These are phyloP conservation scores for Blomia tropicalis DNA, from an alignment of 2,888 invertebrate species.

Conservation along the genomic window DNA sequence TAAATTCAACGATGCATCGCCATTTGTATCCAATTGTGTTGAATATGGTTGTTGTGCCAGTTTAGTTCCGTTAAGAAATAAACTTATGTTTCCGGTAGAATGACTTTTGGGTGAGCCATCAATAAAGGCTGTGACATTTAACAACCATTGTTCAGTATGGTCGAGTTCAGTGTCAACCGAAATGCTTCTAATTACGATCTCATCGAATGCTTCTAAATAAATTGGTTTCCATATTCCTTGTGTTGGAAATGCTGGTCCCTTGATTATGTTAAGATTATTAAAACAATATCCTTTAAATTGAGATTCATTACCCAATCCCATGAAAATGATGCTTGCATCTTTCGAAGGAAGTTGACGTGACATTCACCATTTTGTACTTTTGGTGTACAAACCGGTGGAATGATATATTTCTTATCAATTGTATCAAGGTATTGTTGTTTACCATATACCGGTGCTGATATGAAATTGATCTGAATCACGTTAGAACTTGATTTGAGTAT, in stretches of 20 bases:
- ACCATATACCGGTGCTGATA: conserved; percentile 21
- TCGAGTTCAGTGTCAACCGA: conserved; percentile 31
- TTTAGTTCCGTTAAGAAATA: neutral
- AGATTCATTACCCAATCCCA: conserved; percentile 75
- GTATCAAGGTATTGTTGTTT: conserved; percentile 1
- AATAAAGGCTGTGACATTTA: conserved; percentile 14
- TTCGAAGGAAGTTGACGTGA: conserved; percentile 72
- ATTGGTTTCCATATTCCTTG: conserved; percentile 72
- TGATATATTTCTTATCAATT: conserved; percentile 1
- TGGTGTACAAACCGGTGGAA: conserved; percentile 22
- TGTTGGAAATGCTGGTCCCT: conserved; percentile 77
- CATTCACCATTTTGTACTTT: conserved; percentile 45
- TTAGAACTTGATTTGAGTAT: conserved; percentile 33
- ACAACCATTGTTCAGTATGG: conserved; percentile 9
- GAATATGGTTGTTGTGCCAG: neutral
- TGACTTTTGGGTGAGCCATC: neutral
- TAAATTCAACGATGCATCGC: neutral
- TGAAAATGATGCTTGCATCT: conserved; percentile 82
- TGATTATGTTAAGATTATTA: neutral
- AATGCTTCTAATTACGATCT: conserved; percentile 48
- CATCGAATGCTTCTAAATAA: conserved; percentile 48
- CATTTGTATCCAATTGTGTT: neutral
- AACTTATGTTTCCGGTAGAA: neutral
- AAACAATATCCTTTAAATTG: no score
- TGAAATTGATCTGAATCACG: conserved; percentile 7